phyloP scores from a whole-genome alignment of 2,113 vertebrate species.

The Chloropsis hardwickii region DNA sequence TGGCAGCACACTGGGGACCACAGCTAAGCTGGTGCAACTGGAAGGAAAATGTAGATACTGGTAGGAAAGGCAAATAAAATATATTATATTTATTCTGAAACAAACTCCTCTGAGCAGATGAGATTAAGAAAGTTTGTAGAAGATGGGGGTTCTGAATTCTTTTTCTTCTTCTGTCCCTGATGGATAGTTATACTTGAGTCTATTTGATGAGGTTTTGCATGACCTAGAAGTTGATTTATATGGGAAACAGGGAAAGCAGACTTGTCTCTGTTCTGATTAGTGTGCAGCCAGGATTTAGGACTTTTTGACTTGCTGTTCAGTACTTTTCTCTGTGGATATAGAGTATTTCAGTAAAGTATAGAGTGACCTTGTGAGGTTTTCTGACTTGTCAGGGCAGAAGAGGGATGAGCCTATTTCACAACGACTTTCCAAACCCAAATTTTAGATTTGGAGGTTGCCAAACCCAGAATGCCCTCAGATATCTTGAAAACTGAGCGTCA shows the following conservation, averaged over 20 bases:
- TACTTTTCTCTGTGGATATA: background rate
- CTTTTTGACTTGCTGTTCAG: background rate
- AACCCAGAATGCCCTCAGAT: background rate
- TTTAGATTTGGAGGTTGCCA: background rate
- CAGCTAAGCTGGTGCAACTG: background rate
- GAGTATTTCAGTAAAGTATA: background rate
- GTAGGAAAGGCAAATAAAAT: background rate
- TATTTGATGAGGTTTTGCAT: background rate
- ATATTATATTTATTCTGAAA: background rate
- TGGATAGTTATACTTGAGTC: background rate
- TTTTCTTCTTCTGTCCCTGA: background rate
- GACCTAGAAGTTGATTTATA: background rate
- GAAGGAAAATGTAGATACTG: background rate
- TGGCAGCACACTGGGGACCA: background rate
- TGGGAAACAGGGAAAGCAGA: background rate
- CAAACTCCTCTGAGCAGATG: background rate
- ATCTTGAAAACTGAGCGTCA: background rate
- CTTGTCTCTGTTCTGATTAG: background rate
- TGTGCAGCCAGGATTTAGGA: background rate
- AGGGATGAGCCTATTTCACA: background rate
- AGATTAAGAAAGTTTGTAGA: background rate
- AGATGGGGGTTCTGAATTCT: background rate
- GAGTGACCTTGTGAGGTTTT: background rate
- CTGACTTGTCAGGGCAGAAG: background rate
- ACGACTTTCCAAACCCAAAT: background rate